Evolutionary conservation across 2,888 invertebrate species (phyloP), one percentile per base, ranked within the genome.

Genomic region (Heteromurus nitidus): DNA sequence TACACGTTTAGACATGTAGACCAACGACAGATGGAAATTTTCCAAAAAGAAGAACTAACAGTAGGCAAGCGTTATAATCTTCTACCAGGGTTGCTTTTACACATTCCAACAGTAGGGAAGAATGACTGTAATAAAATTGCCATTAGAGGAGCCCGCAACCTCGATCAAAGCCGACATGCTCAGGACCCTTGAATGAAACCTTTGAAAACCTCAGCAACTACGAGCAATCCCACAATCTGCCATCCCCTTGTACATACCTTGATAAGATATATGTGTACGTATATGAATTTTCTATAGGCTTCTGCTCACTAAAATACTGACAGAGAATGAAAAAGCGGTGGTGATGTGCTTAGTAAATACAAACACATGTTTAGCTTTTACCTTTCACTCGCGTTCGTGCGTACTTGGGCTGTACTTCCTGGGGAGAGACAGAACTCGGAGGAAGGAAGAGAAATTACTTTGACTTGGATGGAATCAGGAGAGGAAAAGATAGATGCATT

Each of bases 101-200:
- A 24, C 67, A 67, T 67, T 67, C 67, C 67, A 44, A 42, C 67
- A 44, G 47, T 24, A 22, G 30, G 68, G 42, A 67, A 60, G 73
- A 74, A 68, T 30, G 80, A 82, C 20, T 42, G 70, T 77, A 73
- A 79, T 75, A 81, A 79, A 80, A 85, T 74, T 67, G 55, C 77
- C 77, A 77, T 80, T 80, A 80, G 69, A 67, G 65, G 77, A 79
- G 70, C 82, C 74, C 75, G 64, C 69, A 75, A 55, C 3, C 69
- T 65, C 69, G 58, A 76, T 82, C 76, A 82, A 50, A 67, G 65
- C 55, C 50, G 68, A 76, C 55, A 76, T 55, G 47, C 55, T 68
- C 30, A 20, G 18, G 62, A 11, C 28, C 62, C 24, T 64, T 31
- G 47, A 55, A 44, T 60, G 60, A 60, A 42, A n/a, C 42, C 64